Base-by-base conservation (phyloP, 2,888 invertebrate species). In the Aspidiotus destructor region DNA sequence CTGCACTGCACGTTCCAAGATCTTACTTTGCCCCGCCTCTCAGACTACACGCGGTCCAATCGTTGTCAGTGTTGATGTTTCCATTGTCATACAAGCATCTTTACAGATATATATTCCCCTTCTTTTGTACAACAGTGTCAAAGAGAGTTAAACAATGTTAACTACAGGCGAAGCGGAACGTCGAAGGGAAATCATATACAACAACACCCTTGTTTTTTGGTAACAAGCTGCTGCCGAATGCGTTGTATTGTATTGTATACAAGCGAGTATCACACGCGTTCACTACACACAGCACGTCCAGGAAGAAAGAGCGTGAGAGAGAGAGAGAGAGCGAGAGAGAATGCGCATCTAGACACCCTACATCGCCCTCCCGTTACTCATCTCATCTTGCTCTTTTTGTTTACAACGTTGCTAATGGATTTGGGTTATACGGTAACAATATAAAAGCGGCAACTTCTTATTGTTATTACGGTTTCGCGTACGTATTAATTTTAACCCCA, bases 371-470 rank as follows among this genome's bases (percentile, higher is more conserved):
- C 28, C 28, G 28, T 28, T 28, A 28, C 28, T 28, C 28, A 28
- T 16, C 55, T 17, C 55, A 3, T 55, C 55, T 55, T 16, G 13
- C n/a, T 55, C 55, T 70, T 70, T 71, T 71, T 71, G 71, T 71
- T 71, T 71, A 71, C 71, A 71, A 71, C 70, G 71, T 71, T 70
- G 71, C 71, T 71, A 71, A 71, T 71, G 71, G 71, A 71, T 71
- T 71, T 71, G 60, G 71, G 67, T 67, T 67, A 67, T 67, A 67
- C 67, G 67, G 60, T 67, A 67, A 67, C 65, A 65, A 65, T 65
- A 67, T 58, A 52, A 67, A 58, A 67, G 60, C 67, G 67, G 58
- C 57, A 67, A 67, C 67, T 67, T 67, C 67, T 67, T 67, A 67
- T 67, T 67, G 67, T 67, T 67, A 67, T 60, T 67, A 58, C 52